Base-by-base conservation (phyloP, 2,113 vertebrate genomes). In the Cygnus buccinator region DNA sequence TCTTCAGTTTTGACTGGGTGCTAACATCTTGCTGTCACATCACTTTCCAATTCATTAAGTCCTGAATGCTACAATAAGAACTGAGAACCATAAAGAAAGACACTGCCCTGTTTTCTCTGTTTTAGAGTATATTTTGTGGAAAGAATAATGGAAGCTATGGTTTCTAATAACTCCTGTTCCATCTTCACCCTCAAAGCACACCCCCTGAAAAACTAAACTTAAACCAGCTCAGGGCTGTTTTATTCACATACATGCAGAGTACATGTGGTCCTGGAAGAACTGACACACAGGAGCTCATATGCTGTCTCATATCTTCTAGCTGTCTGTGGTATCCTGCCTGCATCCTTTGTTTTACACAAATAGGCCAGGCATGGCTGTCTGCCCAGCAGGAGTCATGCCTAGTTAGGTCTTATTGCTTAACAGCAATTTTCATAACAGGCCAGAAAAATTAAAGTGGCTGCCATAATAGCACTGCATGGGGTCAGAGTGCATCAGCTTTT, bases 301-400 rank as follows among this genome's bases (percentile, higher is more conserved):
- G 22, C 16, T 82, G 37, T 76, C 72, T 79, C 31, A 39, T 43
- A 18, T 55, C 29, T 76, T 61, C 89, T 71, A 48, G 44, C 43
- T 70, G 73, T 10, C 43, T 68, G 10, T 82, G 72, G 28, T 54
- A 89, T 23, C 41, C 54, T 66, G 44, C 44, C 66, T 61, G 39
- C 39, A 66, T 66, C 66, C 62, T 90, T 84, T 68, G 46, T 61
- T 67, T 83, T 73, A 67, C 43, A 82, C 55, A 94, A 78, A 90
- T 61, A 76, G 0, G 1, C 17, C 46, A 87, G 12, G 19, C 57
- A 84, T 81, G 76, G 82, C 74, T 76, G 26, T 31, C 0, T 0
- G 28, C 33, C 28, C 33, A 11, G 68, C 11, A 94, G 72, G 37
- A 82, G 50, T 81, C 87, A 79, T 72, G 39, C 57, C 48, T 84